Conservation (phyloP, 2,113 vertebrate species). For the Coryphaenoides rupestris region DNA sequence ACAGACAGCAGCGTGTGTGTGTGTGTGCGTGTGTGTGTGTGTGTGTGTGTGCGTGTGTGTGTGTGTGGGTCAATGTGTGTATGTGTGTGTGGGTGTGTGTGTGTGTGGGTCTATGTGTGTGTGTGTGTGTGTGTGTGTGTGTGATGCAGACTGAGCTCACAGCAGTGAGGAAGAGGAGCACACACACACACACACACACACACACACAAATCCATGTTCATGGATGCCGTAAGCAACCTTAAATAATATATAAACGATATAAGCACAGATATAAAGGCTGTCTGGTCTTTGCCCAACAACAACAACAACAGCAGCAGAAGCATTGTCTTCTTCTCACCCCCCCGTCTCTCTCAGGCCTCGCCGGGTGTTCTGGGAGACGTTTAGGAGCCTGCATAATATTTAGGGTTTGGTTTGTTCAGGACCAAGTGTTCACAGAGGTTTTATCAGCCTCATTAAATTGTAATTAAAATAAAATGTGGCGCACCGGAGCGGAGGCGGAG, state of each 20-base stretch:
- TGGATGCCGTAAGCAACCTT: too few relatives aligned
- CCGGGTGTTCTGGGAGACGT: constrained; percentile 38
- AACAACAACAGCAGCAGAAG: too few relatives aligned
- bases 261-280: constrained; percentile 13
- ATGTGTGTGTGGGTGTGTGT: too few relatives aligned
- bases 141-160: too few relatives aligned
- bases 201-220: not conserved
- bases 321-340: too few relatives aligned
- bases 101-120: too few relatives aligned
- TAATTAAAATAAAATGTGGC: constrained; percentile 61
- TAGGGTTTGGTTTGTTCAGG: constrained; percentile 57
- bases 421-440: constrained; percentile 55
- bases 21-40: too few relatives aligned
- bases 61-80: not conserved
- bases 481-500: constrained; percentile 38
- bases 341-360: not conserved
- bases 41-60: too few relatives aligned
- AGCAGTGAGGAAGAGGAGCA: not conserved
- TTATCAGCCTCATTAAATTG: constrained; percentile 66
- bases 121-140: not conserved
- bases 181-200: constrained; percentile 15
- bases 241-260: constrained; percentile 4
- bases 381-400: constrained; percentile 66
- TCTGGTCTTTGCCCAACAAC: too few relatives aligned
- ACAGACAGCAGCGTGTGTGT: too few relatives aligned